Evolutionary conservation across 2,113 vertebrate species (phyloP).

Genomic region (Chelonoidis abingdonii): DNA sequence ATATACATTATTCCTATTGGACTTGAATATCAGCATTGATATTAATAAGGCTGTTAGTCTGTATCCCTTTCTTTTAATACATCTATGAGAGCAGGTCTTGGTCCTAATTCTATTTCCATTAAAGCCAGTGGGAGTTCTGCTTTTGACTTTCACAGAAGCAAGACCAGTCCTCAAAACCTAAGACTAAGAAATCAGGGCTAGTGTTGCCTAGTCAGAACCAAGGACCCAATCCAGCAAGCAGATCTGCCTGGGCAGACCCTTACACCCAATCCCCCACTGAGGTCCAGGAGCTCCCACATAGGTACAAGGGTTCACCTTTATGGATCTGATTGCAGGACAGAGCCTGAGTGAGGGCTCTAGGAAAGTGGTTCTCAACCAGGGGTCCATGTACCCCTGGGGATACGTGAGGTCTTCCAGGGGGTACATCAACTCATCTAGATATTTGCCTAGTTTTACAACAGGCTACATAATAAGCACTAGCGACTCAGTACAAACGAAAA

Average conservation of each 20-base stretch:
- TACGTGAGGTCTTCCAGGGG: no score
- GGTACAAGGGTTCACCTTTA: background rate
- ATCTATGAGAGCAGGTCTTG: background rate
- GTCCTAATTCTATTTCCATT: background rate
- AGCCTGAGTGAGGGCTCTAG: background rate
- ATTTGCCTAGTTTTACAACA: no score
- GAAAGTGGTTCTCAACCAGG: no score
- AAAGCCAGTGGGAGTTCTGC: background rate
- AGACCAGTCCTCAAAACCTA: background rate
- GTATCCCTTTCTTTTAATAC: conserved; percentile 36
- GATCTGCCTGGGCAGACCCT: background rate
- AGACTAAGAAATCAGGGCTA: background rate
- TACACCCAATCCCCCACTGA: background rate
- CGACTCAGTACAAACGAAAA: no score
- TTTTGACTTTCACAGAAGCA: conserved; percentile 20
- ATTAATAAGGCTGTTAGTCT: conserved; percentile 42
- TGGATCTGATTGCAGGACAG: background rate
- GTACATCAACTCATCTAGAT: no score
- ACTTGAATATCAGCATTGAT: conserved; percentile 33
- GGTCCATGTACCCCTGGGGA: no score
- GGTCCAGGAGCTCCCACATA: background rate
- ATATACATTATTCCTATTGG: conserved; percentile 59
- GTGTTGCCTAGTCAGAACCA: background rate
- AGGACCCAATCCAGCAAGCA: background rate
- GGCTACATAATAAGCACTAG: no score